Base-by-base conservation (phyloP, 2,888 invertebrate species). In the Allacma fusca region DNA sequence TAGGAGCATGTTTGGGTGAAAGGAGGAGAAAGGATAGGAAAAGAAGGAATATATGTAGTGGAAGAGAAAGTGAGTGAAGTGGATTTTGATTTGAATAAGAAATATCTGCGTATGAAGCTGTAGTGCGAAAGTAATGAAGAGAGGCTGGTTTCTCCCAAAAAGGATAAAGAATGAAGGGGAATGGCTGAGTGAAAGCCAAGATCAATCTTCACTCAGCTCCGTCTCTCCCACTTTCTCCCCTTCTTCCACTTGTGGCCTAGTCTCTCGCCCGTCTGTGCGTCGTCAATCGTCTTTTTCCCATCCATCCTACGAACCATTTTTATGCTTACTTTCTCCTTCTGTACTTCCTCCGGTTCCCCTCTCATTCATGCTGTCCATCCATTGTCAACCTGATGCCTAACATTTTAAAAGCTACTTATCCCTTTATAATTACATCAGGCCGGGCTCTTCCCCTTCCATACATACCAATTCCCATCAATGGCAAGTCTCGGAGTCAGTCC, bases 111-210 rank as follows among this genome's bases (percentile, higher is more conserved):
- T 62, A 62, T 50, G 28, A 75, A 75, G 50, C 13, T 29, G 21
- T 62, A 59, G 73, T 24, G 76, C 29, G 76, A 64, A 70, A 70
- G 62, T 70, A 64, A 70, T 64, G 70, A 76, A 70, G 62, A 76
- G 70, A n/a, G 43, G 59, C 23, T 13, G 26, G 43, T 7, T 4
- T 19, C 23, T 50, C 21, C 57, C 21, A 26, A 59, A 57, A 59
- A 44, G 62, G 73, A 75, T 69, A 50, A 59, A 68, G 69, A 59
- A 73, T 73, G 23, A 34, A 16, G 23, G 73, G 62, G 62, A 73
- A 73, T 73, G 73, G 59, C 23, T 59, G 73, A 73, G 59, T 57
- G 76, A 70, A 76, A 76, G 76, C 64, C 34, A 9, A 68, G 68
- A 75, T 75, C 75, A 75, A 75, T 75, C 75, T 75, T 68, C 50